Conservation (phyloP, 30 jellyfish, hydroid and myxozoan genomes). For the Chrysaora quinquecirrha region DNA sequence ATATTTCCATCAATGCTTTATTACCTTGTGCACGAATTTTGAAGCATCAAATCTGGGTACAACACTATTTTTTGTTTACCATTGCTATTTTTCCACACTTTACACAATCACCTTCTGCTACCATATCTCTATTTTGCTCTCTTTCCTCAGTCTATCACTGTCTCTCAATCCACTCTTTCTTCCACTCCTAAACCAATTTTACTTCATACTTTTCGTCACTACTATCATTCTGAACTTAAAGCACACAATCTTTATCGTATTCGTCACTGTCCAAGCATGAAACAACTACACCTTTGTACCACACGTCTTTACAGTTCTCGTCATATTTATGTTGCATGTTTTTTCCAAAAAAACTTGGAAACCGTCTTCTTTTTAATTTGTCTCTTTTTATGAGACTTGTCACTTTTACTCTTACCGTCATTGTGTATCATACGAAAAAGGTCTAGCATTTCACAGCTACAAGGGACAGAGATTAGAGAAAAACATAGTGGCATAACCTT, state of each 20-base stretch:
- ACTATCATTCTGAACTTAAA: conserved; percentile 39
- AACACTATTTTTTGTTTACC: no score
- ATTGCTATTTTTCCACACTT: no score
- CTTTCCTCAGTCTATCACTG: no score
- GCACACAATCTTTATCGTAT: conserved; percentile 31
- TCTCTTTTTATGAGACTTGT: not conserved
- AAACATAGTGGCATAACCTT: no score
- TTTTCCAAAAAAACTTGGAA: conserved; percentile 43
- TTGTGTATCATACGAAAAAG: not conserved
- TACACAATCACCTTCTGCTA: no score
- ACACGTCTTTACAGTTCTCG: conserved; percentile 36
- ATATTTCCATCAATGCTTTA: no score
- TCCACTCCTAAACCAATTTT: conserved; percentile 32
- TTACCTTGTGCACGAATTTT: no score
- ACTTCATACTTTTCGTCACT: conserved; percentile 15
- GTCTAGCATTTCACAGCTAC: no score
- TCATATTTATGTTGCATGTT: conserved; percentile 31
- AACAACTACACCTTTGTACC: conserved; percentile 44
- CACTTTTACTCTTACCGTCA: not conserved
- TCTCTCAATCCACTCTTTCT: conserved; percentile 32
- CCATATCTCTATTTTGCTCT: no score
- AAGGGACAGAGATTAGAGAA: no score
- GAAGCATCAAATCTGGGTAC: no score
- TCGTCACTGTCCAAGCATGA: conserved; percentile 42
- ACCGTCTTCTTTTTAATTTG: conserved; percentile 14